phyloP scores from a whole-genome alignment of 2,113 vertebrate genomes.

The Neomonachus schauinslandi region DNA sequence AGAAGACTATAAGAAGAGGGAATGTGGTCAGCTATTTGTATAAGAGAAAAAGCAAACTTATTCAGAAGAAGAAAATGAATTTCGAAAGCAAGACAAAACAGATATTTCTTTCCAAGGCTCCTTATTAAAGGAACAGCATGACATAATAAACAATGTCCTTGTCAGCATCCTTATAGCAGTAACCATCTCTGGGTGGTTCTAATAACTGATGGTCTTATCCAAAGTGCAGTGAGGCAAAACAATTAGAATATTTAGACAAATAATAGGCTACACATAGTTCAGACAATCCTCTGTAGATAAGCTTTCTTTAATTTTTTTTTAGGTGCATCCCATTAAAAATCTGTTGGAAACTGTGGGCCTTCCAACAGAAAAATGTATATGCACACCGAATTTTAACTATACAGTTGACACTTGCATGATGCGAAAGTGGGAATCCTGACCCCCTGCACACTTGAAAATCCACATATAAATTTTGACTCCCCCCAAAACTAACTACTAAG shows the following conservation, averaged over 20 bases:
- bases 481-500: not conserved
- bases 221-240: conserved; percentile 30
- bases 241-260: conserved; percentile 33
- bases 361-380: not conserved
- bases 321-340: conserved; percentile 1
- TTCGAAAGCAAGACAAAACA: conserved; percentile 42
- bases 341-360: not conserved
- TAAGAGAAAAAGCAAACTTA: conserved; percentile 18
- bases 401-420: not conserved
- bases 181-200: not conserved
- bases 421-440: not conserved
- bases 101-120: not conserved
- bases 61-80: conserved; percentile 46
- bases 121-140: not conserved
- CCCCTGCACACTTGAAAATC: not conserved
- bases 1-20: not conserved
- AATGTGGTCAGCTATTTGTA: not conserved
- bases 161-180: not conserved
- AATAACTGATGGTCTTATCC: conserved; percentile 1
- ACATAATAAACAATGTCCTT: not conserved
- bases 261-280: not conserved
- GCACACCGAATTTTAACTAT: not conserved
- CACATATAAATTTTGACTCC: not conserved
- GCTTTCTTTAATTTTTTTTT: not conserved
- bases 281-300: not conserved